A percentile compares a stretch with the other conserved stretches of the same genome.
These are phyloP conservation scores for Hydrolagus affinis DNA, from an alignment of 2,113 vertebrate species.

Conservation along the genomic window DNA sequence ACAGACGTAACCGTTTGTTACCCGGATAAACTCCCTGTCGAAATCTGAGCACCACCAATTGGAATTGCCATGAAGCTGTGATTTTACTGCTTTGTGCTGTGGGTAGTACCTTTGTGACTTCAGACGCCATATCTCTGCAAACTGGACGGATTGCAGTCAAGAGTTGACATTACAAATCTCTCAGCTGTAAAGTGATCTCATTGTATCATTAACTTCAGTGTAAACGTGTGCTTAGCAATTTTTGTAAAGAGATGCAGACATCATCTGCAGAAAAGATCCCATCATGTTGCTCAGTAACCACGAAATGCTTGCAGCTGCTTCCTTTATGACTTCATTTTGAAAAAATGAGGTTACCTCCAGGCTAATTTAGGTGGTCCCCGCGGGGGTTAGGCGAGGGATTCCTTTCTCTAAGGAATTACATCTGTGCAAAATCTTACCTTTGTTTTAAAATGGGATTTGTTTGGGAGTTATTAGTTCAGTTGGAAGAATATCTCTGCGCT, in stretches of 20 bases:
- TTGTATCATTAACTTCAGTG: background rate
- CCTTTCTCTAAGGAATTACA: constrained; percentile 32
- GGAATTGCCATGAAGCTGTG: background rate
- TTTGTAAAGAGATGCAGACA: background rate
- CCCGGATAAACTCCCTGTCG: too few relatives aligned
- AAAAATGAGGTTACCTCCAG: constrained; percentile 48
- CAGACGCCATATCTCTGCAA: too few relatives aligned
- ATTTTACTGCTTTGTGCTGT: background rate
- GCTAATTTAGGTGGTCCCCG: constrained; percentile 45
- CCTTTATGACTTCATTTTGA: constrained; percentile 56
- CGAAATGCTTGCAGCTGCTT: constrained; percentile 56
- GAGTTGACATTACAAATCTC: background rate
- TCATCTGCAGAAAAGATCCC: background rate
- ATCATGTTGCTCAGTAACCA: constrained; percentile 37
- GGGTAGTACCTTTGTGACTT: too few relatives aligned
- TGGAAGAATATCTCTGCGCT: background rate
- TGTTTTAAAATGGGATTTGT: background rate
- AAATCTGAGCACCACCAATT: background rate
- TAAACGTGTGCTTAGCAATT: background rate
- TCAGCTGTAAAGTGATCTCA: background rate
- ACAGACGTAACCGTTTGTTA: background rate
- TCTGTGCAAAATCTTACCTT: background rate
- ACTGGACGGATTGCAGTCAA: background rate
- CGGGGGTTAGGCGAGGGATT: constrained; percentile 24
- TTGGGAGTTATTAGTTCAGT: background rate